These are phyloP conservation scores for Novumbra hubbsi DNA, from an alignment of 2,797 vertebrate genomes.

Conservation along the genomic window DNA sequence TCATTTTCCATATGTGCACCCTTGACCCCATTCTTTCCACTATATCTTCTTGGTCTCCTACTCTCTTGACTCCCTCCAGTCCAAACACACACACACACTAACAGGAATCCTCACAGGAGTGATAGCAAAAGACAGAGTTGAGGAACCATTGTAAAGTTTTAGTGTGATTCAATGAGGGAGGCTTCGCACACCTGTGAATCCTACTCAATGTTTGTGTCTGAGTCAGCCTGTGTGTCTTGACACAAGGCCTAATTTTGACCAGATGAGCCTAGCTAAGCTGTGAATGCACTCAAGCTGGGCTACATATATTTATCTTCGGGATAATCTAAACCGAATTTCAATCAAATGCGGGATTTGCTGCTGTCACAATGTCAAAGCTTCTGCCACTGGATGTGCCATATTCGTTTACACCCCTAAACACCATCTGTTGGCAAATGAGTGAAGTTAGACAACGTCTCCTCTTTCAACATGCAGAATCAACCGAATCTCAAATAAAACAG, in stretches of 20 bases:
- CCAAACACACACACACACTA: constrained; percentile 34
- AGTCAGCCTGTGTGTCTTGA: neutral
- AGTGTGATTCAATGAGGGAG: constrained; percentile 30
- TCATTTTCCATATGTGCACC: constrained; percentile 75
- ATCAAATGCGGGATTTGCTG: constrained; percentile 47
- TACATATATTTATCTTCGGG: constrained; percentile 53
- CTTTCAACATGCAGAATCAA: constrained; percentile 45
- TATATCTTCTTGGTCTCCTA: constrained; percentile 16
- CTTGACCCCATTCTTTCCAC: constrained; percentile 54
- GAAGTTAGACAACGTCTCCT: constrained; percentile 5
- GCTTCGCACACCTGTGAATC: constrained; percentile 54
- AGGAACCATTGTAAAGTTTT: constrained; percentile 38
- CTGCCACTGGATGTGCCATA: constrained; percentile 57
- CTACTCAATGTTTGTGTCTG: constrained; percentile 43
- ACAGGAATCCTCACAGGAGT: constrained; percentile 32
- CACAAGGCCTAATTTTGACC: constrained; percentile 52
- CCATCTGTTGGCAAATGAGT: constrained; percentile 22
- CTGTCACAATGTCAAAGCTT: constrained; percentile 49
- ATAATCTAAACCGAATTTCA: constrained; percentile 57
- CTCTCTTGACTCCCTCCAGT: constrained; percentile 33
- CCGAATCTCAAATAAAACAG: constrained; percentile 50
- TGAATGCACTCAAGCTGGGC: constrained; percentile 50
- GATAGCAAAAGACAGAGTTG: constrained; percentile 17
- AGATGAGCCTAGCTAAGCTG: constrained; percentile 54
- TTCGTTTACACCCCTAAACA: constrained; percentile 58